Base-by-base conservation (phyloP, 2,113 vertebrate species). In the Oplegnathus fasciatus region DNA sequence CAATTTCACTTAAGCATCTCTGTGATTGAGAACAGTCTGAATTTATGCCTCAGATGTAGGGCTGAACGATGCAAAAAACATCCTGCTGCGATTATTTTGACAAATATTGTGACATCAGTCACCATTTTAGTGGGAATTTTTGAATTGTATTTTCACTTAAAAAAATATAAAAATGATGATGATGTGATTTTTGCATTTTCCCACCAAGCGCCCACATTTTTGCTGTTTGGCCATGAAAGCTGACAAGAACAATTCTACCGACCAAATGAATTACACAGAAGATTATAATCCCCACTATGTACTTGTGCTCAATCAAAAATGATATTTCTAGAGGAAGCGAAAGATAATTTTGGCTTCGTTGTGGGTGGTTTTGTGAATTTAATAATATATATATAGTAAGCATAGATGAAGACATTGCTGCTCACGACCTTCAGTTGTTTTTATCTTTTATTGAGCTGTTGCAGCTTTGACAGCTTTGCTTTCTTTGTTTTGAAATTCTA, bases 401-500 rank as follows among this genome's bases (percentile, higher is more conserved):
- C 57, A 46, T 2, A 5, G 58, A 5, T 46, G 18, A 78, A 83
- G 52, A 73, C 9, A 15, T 10, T 15, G 74, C 58, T 20, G 34
- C 55, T 52, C n/a, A 32, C 32, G 26, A 65, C 55, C 86, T 74
- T 82, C 44, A 15, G 62, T 8, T 62, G 40, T 44, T 78, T 80
- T 78, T 61, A 57, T 69, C 62, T 48, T 74, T 50, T 66, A 69
- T 77, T 2, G 6, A 68, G 3, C 26, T 0, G 52, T 34, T 68
- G 52, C 69, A 1, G 77, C 22, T 69, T 60, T 75, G 26, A 60
- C 84, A 75, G 75, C 60, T 75, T 84, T 83, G 61, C 71, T 82
- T 68, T 30, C 40, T 66, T 55, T 57, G 55, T 85, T 83, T 75
- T 44, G 58, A 67, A 70, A 40, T 46, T 30, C 32, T 69, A 58